These are phyloP conservation scores for Folsomia manolachei DNA, from an alignment of 2,888 invertebrate species.

Conservation along the genomic window DNA sequence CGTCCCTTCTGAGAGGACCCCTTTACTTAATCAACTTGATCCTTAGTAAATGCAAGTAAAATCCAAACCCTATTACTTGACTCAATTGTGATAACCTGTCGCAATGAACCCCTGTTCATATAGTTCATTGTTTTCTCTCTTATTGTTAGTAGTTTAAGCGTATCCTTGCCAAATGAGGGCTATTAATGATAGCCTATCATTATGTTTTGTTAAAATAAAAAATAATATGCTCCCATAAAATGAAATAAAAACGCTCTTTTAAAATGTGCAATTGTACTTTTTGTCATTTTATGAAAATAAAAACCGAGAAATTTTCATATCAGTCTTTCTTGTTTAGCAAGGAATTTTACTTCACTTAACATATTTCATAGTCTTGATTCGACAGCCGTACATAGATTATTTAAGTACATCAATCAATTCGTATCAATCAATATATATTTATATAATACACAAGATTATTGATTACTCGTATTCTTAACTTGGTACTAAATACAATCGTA, in stretches of 20 bases:
- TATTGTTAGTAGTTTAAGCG: not conserved
- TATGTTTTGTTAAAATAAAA: not conserved
- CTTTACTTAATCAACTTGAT: slow-evolving; percentile 1
- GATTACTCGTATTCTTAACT: not conserved
- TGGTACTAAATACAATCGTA: too few relatives aligned
- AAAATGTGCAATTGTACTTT: too few relatives aligned
- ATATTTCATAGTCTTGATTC: not conserved
- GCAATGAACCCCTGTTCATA: not conserved
- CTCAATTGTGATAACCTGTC: too few relatives aligned
- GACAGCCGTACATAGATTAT: too few relatives aligned
- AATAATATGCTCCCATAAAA: not conserved
- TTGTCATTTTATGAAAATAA: not conserved
- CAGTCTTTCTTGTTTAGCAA: slow-evolving; percentile 1
- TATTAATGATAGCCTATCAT: too few relatives aligned
- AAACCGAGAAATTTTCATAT: not conserved
- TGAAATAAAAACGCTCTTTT: too few relatives aligned
- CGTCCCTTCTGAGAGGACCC: slow-evolving; percentile 5
- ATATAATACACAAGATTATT: not conserved
- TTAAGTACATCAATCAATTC: too few relatives aligned
- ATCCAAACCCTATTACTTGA: too few relatives aligned
- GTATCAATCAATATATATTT: not conserved
- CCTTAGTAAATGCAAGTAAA: not conserved
- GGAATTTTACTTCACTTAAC: not conserved
- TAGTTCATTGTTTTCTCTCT: not conserved
- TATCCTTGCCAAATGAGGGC: not conserved